These are phyloP conservation scores for Diploptera punctata DNA, from an alignment of 2,888 invertebrate species.

Conservation along the genomic window DNA sequence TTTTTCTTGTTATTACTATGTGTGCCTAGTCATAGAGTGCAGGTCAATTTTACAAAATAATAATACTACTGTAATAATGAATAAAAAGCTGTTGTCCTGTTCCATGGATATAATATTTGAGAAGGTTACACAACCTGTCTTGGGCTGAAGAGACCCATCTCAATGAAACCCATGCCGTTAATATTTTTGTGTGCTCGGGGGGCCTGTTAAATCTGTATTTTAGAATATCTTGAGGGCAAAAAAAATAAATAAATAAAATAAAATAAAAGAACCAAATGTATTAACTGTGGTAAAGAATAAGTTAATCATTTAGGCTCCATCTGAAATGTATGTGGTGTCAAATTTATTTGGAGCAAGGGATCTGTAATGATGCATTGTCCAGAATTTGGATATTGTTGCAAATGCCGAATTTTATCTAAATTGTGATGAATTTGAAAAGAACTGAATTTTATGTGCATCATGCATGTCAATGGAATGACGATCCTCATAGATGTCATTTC, in stretches of 20 bases:
- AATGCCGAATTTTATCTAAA: too few species aligned
- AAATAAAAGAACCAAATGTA: constrained; percentile 33
- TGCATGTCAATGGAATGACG: too few species aligned
- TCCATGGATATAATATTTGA: constrained; percentile 49
- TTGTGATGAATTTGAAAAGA: too few species aligned
- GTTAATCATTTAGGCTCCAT: neutral
- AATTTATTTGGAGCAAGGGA: too few species aligned
- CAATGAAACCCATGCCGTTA: neutral
- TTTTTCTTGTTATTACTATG: constrained; percentile 68
- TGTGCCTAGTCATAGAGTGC: constrained; percentile 69
- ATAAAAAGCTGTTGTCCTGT: constrained; percentile 52
- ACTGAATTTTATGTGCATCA: too few species aligned
- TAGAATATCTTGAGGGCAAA: constrained; percentile 33
- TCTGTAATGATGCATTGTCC: too few species aligned
- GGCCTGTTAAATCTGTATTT: constrained; percentile 36
- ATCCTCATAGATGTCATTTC: too few species aligned
- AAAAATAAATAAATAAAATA: constrained; percentile 8
- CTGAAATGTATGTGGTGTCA: neutral
- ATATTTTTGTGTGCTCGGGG: constrained; percentile 34
- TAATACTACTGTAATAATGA: constrained; percentile 34
- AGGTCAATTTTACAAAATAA: constrained; percentile 62
- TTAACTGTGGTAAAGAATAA: constrained; percentile 27
- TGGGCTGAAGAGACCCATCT: constrained; percentile 13
- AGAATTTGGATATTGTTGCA: too few species aligned
- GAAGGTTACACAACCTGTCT: constrained; percentile 51